Percentiles rank a stretch among this genome's conserved stretches.
phyloP scores from a whole-genome alignment of 2,113 vertebrate species.

The Chrysochloris asiatica region DNA sequence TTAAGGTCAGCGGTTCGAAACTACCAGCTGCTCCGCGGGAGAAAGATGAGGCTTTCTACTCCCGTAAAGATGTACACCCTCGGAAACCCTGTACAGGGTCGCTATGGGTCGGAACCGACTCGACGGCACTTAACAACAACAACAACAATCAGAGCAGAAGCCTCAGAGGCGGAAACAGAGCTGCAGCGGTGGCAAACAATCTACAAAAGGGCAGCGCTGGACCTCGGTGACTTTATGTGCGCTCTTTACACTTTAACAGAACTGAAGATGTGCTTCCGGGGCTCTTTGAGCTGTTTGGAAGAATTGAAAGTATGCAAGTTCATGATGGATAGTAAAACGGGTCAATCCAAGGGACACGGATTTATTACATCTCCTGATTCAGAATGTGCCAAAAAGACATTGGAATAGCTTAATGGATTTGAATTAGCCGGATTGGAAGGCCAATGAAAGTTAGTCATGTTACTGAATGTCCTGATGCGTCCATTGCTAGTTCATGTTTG shows the following conservation, averaged over 20 bases:
- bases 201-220: constrained; percentile 94
- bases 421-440: constrained; percentile 95
- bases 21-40: no score
- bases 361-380: constrained; percentile 98
- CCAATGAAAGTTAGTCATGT: constrained; percentile 99
- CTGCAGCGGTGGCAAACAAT: constrained; percentile 95
- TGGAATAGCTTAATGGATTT: constrained; percentile 97
- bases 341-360: constrained; percentile 96
- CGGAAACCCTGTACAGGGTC: no score
- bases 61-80: no score
- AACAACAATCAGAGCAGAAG: no score
- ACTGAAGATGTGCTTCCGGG: constrained; percentile 98
- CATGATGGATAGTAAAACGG: constrained; percentile 98
- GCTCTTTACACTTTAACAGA: constrained; percentile 97
- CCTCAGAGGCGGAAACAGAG: no score
- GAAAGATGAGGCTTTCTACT: no score
- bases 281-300: constrained; percentile 97
- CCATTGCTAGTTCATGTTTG: constrained; percentile 93
- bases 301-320: constrained; percentile 98
- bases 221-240: constrained; percentile 96
- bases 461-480: constrained; percentile 93
- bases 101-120: no score
- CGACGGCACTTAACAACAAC: no score
- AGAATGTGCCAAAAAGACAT: constrained; percentile 96
- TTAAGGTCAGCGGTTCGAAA: no score